These are phyloP conservation scores for Perizoma affinitatum DNA, from an alignment of 2,888 invertebrate species.

Conservation along the genomic window DNA sequence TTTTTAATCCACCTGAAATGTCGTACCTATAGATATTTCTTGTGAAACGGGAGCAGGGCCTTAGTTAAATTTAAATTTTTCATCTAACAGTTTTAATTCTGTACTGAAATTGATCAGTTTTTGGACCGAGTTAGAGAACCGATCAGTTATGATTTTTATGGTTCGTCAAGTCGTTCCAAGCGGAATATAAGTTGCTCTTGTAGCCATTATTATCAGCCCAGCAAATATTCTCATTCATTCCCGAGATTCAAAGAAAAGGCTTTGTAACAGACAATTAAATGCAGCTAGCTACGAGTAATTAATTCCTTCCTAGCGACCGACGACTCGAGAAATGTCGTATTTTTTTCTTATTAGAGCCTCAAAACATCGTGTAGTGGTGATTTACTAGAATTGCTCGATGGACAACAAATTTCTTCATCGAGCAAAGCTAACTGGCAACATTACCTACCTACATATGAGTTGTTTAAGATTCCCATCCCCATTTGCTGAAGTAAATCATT, in stretches of 20 bases:
- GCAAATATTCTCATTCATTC: constrained; percentile 55
- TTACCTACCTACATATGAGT: constrained; percentile 17
- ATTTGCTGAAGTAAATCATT: too few relatives aligned
- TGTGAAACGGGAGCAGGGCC: too few relatives aligned
- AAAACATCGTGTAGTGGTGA: constrained; percentile 20
- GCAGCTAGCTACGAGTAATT: constrained; percentile 62
- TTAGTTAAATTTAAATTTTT: too few relatives aligned
- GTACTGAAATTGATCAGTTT: too few relatives aligned
- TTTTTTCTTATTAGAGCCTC: constrained; percentile 31
- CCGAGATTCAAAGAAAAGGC: constrained; percentile 60
- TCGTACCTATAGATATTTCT: too few relatives aligned
- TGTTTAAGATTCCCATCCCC: too few relatives aligned
- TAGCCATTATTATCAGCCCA: constrained; percentile 60
- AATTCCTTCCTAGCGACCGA: constrained; percentile 52
- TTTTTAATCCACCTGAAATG: too few relatives aligned
- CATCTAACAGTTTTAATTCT: too few relatives aligned
- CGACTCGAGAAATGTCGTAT: constrained; percentile 38
- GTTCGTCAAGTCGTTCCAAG: too few relatives aligned
- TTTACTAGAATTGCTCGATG: constrained; percentile 18
- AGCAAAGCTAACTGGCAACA: constrained; percentile 25
- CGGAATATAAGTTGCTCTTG: constrained; percentile 43
- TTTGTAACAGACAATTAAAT: constrained; percentile 72
- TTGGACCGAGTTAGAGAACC: too few relatives aligned
- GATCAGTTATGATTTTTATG: too few relatives aligned
- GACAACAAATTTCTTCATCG: constrained; percentile 25